A percentile compares a stretch with the other conserved stretches of the same genome.
These are phyloP conservation scores for Pelochelys cantorii DNA, from an alignment of 2,797 vertebrate species.

Conservation along the genomic window DNA sequence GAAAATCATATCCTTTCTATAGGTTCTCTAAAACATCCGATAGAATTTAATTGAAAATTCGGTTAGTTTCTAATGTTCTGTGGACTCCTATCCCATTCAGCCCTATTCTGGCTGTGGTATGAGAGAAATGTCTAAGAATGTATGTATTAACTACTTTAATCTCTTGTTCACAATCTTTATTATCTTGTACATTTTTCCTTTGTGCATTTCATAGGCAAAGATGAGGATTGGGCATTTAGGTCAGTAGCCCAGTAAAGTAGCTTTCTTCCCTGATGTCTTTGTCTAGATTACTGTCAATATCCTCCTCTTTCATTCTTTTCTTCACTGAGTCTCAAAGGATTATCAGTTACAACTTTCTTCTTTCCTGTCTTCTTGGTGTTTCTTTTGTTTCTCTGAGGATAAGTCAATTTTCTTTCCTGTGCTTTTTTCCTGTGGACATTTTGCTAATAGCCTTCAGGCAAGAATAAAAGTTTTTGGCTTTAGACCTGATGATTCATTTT, in stretches of 20 bases:
- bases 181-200: slow-evolving; percentile 10
- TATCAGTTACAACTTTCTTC: not conserved
- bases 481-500: not conserved
- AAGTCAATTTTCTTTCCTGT: not conserved
- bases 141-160: not conserved
- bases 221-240: not conserved
- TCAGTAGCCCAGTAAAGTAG: not conserved
- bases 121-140: not conserved
- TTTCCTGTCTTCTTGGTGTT: not conserved
- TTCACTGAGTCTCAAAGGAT: not conserved
- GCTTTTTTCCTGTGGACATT: not conserved
- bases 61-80: not conserved
- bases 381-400: not conserved
- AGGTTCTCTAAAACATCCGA: not conserved
- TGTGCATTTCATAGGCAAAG: not conserved
- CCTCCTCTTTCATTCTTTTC: not conserved
- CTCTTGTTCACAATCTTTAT: not conserved
- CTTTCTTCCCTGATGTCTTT: slow-evolving; percentile 18
- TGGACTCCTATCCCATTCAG: not conserved
- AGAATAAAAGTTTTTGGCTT: not conserved
- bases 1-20: not conserved
- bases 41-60: not conserved
- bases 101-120: not conserved
- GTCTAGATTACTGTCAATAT: not conserved
- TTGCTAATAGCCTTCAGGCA: not conserved